A percentile compares a stretch with the other conserved stretches of the same genome.
Conservation (phyloP, 2,797 vertebrate genomes). For the Cyprinella venusta region DNA sequence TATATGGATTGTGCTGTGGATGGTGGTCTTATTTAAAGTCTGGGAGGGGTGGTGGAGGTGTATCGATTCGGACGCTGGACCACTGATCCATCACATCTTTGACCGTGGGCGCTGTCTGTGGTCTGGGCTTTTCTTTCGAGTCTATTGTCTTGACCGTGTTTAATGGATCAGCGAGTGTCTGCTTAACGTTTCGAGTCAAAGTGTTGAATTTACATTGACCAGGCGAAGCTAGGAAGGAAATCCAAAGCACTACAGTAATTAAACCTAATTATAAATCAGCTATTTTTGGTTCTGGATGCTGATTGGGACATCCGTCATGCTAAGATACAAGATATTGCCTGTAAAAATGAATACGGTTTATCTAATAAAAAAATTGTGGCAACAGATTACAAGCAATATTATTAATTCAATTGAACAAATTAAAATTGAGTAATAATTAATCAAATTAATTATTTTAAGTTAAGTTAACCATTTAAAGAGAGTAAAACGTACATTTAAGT, state of each 20-base stretch:
- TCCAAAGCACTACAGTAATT: slow-evolving; percentile 10
- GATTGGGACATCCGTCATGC: not conserved
- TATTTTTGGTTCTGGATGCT: not conserved
- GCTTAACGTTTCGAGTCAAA: not conserved
- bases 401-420: too few relatives aligned
- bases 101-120: slow-evolving; percentile 27
- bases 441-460: too few relatives aligned
- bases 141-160: slow-evolving; percentile 35
- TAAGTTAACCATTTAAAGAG: too few relatives aligned
- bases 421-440: too few relatives aligned
- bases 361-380: not conserved
- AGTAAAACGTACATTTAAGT: too few relatives aligned
- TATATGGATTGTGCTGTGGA: slow-evolving; percentile 48
- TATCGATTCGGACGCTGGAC: slow-evolving; percentile 23
- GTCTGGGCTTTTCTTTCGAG: slow-evolving; percentile 12
- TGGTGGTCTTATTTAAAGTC: slow-evolving; percentile 36
- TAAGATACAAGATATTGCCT: not conserved
- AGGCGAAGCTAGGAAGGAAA: not conserved
- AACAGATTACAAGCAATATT: too few relatives aligned
- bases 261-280: not conserved
- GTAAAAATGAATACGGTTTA: not conserved
- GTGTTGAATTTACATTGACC: slow-evolving; percentile 15
- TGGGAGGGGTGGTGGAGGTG: not conserved
- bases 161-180: slow-evolving; percentile 39
- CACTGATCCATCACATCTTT: slow-evolving; percentile 44